Evolutionary conservation across 2,888 invertebrate species (phyloP).

Genomic region (Mythimna albipuncta): DNA sequence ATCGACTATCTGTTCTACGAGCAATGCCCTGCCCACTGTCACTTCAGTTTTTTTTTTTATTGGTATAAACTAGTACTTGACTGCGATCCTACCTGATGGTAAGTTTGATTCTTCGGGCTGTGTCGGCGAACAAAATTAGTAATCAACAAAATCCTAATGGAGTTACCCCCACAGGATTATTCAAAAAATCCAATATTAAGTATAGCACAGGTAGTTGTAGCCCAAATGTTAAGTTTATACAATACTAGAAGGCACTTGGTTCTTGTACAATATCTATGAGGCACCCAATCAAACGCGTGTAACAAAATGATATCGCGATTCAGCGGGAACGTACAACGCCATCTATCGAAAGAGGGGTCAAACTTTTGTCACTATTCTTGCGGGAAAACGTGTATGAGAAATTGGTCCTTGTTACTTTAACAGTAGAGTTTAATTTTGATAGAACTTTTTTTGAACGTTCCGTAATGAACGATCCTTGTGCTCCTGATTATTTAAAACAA

Average conservation of each 20-base stretch:
- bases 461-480: too few species aligned
- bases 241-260: too few species aligned
- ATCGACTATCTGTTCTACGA: too few species aligned
- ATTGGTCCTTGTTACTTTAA: background rate
- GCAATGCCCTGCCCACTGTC: too few species aligned
- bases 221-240: too few species aligned
- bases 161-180: background rate
- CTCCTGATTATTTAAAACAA: too few species aligned
- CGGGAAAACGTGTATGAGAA: background rate
- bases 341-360: conserved; percentile 7
- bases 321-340: conserved; percentile 11
- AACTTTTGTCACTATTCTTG: background rate
- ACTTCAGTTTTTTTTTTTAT: too few species aligned
- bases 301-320: background rate
- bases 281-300: background rate
- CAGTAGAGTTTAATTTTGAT: background rate
- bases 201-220: too few species aligned
- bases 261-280: background rate
- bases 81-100: too few species aligned
- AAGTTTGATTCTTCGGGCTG: too few species aligned
- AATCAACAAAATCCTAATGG: background rate
- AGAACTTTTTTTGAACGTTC: background rate
- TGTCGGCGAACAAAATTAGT: background rate
- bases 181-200: background rate
- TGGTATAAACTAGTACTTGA: too few species aligned